Evolutionary conservation across 1,140 invertebrate species (phyloP).

Genomic region (Elymnias hypermnestra): DNA sequence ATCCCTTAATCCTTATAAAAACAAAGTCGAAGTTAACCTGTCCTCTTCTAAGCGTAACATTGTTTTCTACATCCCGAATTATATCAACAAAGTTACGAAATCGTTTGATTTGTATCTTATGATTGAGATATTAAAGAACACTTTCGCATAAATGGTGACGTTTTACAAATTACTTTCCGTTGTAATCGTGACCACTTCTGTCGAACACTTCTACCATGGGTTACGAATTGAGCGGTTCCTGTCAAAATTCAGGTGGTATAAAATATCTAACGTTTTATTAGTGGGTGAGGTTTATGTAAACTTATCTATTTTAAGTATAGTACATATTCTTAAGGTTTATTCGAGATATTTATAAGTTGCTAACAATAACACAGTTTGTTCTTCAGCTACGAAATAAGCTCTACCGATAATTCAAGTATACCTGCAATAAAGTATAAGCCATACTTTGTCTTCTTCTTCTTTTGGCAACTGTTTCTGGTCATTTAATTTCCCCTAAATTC

Average conservation of each 20-base stretch:
- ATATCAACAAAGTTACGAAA: slow-evolving; percentile 37
- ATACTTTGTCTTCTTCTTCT: too few relatives aligned
- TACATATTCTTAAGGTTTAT: too few relatives aligned
- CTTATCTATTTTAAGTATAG: slow-evolving; percentile 44
- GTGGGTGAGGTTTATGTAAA: slow-evolving; percentile 62
- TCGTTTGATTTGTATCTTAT: slow-evolving; percentile 35
- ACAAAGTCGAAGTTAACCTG: too few relatives aligned
- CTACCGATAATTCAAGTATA: too few relatives aligned
- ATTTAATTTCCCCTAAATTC: too few relatives aligned
- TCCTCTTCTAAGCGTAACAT: slow-evolving; percentile 25
- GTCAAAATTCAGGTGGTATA: slow-evolving; percentile 48
- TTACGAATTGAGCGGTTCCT: slow-evolving; percentile 69
- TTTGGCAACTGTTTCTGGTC: too few relatives aligned
- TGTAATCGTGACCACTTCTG: slow-evolving; percentile 68
- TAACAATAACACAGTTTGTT: too few relatives aligned
- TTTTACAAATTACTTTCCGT: slow-evolving; percentile 32
- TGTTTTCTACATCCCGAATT: slow-evolving; percentile 39
- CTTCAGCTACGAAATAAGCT: too few relatives aligned
- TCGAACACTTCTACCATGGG: slow-evolving; percentile 61
- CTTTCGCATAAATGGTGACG: slow-evolving; percentile 23
- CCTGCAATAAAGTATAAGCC: too few relatives aligned
- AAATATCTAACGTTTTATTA: slow-evolving; percentile 57
- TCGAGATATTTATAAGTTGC: too few relatives aligned
- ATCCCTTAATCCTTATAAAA: too few relatives aligned
- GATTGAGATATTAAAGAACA: slow-evolving; percentile 28